phyloP scores from a whole-genome alignment of 2,113 vertebrate species.

The Fukomys damarensis region DNA sequence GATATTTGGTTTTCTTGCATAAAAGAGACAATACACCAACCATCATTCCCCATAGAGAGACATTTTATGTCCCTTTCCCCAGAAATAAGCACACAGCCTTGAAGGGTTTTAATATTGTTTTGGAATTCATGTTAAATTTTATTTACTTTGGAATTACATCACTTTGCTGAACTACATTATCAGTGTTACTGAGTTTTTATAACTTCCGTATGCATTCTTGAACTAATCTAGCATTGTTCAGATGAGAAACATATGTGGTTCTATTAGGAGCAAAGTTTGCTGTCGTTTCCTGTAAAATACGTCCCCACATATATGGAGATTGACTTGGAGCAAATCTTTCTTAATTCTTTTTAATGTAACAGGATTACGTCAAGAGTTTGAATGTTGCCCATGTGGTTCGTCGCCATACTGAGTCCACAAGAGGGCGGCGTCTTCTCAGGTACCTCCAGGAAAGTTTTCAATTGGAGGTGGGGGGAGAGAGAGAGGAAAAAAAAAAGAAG shows the following conservation, averaged over 20 bases:
- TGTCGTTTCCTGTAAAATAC: too few species aligned
- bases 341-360: neutral
- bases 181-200: neutral
- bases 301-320: neutral
- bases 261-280: neutral
- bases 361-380: neutral
- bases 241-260: neutral
- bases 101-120: neutral
- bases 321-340: neutral
- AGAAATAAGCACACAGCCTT: neutral
- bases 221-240: neutral
- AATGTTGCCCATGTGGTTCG: neutral
- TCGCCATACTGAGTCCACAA: conserved; percentile 25
- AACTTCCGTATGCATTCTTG: neutral
- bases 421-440: conserved; percentile 61
- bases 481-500: neutral
- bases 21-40: neutral
- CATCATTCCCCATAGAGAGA: neutral
- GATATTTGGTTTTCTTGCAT: neutral
- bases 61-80: neutral
- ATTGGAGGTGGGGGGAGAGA: too few species aligned
- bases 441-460: neutral
- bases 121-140: neutral
- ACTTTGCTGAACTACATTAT: neutral
- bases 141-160: neutral